These are phyloP conservation scores for Synanthedon vespiformis DNA, from an alignment of 2,888 invertebrate species.

Conservation along the genomic window DNA sequence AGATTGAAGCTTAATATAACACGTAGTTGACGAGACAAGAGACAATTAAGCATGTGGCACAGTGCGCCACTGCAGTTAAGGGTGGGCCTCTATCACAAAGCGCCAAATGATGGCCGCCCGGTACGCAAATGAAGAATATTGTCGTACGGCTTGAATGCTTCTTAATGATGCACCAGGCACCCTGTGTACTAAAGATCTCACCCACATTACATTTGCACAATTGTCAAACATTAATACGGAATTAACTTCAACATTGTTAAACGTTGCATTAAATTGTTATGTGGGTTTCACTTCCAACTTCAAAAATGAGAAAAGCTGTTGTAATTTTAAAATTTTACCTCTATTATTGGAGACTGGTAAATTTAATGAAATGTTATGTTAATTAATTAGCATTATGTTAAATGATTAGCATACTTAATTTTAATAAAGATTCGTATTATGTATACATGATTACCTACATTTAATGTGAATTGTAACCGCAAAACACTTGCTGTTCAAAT, in stretches of 20 bases:
- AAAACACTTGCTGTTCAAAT: no score
- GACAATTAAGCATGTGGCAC: slow-evolving; percentile 59
- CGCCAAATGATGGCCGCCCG: slow-evolving; percentile 60
- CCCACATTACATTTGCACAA: slow-evolving; percentile 52
- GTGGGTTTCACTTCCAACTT: no score
- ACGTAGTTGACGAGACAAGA: slow-evolving; percentile 41
- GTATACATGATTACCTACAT: no score
- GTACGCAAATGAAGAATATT: slow-evolving; percentile 71
- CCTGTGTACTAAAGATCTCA: slow-evolving; percentile 30
- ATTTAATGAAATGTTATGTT: no score
- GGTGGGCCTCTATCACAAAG: slow-evolving; percentile 51
- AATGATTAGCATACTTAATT: no score
- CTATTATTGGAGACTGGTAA: no score
- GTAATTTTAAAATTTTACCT: no score
- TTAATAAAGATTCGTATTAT: no score
- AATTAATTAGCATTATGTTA: no score
- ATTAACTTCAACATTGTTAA: slow-evolving; percentile 15
- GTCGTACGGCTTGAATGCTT: slow-evolving; percentile 64
- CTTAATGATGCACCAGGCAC: slow-evolving; percentile 55
- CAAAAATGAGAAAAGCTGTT: no score
- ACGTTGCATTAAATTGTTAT: not conserved
- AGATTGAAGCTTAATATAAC: not conserved
- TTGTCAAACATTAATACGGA: slow-evolving; percentile 55
- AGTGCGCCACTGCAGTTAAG: slow-evolving; percentile 48
- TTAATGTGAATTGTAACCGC: no score